These are phyloP conservation scores for Heliconius himera DNA, from an alignment of 1,140 invertebrate genomes.

Conservation along the genomic window DNA sequence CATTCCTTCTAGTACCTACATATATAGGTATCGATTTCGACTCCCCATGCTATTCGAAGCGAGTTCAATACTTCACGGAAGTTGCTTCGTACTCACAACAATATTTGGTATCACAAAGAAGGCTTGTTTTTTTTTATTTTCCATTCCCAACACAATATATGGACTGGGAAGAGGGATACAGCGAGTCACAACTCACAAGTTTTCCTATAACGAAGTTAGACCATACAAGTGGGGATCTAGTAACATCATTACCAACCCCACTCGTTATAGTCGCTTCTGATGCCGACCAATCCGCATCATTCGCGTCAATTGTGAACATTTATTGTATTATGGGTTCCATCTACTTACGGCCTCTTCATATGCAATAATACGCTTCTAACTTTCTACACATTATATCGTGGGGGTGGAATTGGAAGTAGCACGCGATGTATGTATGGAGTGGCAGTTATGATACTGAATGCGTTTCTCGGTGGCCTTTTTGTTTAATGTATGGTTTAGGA, in stretches of 20 bases:
- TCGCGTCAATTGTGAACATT: conserved; percentile 28
- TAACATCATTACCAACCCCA: conserved; percentile 26
- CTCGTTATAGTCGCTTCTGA: conserved; percentile 34
- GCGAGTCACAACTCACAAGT: conserved; percentile 30
- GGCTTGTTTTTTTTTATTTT: conserved; percentile 18
- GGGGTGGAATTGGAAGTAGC: neutral
- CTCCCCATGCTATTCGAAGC: neutral
- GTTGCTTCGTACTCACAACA: conserved; percentile 4
- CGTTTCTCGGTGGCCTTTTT: neutral
- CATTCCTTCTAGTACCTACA: neutral
- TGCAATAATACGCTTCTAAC: neutral
- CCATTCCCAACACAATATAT: conserved; percentile 22
- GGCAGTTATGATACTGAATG: neutral
- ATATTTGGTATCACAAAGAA: conserved; percentile 25
- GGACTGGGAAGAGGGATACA: conserved; percentile 12
- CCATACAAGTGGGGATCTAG: conserved; percentile 28
- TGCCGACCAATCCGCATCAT: conserved; percentile 25
- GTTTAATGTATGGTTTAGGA: neutral
- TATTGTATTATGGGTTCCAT: conserved; percentile 26
- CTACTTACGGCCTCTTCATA: conserved; percentile 7
- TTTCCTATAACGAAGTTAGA: conserved; percentile 32
- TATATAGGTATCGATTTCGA: neutral
- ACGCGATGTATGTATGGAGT: neutral
- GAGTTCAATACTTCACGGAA: conserved; percentile 17
- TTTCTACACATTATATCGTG: neutral